Evolutionary conservation across 2,888 invertebrate species (phyloP), one percentile per base, ranked within the genome.

Genomic region (Metellina segmentata): DNA sequence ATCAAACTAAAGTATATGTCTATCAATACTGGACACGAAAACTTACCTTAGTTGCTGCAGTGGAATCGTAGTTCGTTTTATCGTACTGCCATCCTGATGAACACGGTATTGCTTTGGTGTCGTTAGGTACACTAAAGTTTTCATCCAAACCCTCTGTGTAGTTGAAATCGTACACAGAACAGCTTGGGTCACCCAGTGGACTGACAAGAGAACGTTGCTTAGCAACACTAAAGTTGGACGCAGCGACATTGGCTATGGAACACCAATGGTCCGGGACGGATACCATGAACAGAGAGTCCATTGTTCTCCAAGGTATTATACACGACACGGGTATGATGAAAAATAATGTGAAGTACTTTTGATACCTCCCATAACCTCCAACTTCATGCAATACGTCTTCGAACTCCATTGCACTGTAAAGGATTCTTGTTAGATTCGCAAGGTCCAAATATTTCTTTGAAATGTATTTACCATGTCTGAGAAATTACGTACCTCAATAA

Each of bases 291-390:
- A 96, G 95, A 7, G 96, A 94, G 93, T 96, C 96, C 93, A 96
- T 96, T 51, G n/a, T 95, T 95, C 95, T 96, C 95, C 49, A 96
- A 98, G 97, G 95, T 98, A 98, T 48, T 98, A 98, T 96, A 94
- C 98, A 98, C 5, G 98, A 98, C 34, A 98, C 97, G 93, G 98
- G 95, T 94, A 98, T 98, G 91, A 98, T 97, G 85, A 98, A 96
- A 96, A 98, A 98, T 20, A 98, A 95, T 92, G 98, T 95, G 85
- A 97, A 95, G 95, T 19, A 19, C 71, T 97, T 97, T 95, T 98
- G 98, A 95, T 98, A 98, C 71, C 96, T 96, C 77, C 98, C 98
- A 95, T 98, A 98, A 95, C 98, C 98, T 1, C 98, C 98, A 92
- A 98, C 97, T 94, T 97, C 96, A 0, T 97, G 78, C 94, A 97